These are phyloP conservation scores for Scelioninae gen. 2 DNA, from an alignment of 2,888 invertebrate genomes.

Conservation along the genomic window DNA sequence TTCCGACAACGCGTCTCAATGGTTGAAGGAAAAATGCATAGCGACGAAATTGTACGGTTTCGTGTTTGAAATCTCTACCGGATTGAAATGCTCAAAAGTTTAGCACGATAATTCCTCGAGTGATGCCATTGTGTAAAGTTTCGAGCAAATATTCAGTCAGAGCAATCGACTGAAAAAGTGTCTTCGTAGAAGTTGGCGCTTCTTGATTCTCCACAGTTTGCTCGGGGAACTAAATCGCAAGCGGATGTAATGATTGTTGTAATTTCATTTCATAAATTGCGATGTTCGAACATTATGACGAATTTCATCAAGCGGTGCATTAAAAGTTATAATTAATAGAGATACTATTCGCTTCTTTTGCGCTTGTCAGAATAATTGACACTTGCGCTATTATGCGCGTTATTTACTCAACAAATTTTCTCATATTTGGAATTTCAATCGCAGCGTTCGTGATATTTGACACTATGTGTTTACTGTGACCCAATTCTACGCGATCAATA, in stretches of 20 bases:
- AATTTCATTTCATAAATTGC: slow-evolving; percentile 39
- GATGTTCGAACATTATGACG: slow-evolving; percentile 12
- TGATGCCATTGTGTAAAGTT: slow-evolving; percentile 52
- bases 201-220: slow-evolving; percentile 28
- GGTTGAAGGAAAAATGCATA: slow-evolving; percentile 31
- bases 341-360: slow-evolving; percentile 8
- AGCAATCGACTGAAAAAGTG: slow-evolving; percentile 50
- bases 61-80: slow-evolving; percentile 43
- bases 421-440: slow-evolving; percentile 30
- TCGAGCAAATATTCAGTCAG: slow-evolving; percentile 40
- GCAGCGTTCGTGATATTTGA: slow-evolving; percentile 25
- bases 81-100: slow-evolving; percentile 45
- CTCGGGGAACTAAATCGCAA: slow-evolving; percentile 31
- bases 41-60: slow-evolving; percentile 42
- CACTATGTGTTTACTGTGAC: slow-evolving; percentile 23
- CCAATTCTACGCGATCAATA: slow-evolving; percentile 34
- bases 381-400: slow-evolving; percentile 21
- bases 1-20: slow-evolving; percentile 5
- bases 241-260: slow-evolving; percentile 50
- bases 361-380: slow-evolving; percentile 16
- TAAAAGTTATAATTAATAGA: slow-evolving; percentile 34
- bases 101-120: slow-evolving; percentile 45
- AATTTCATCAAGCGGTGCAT: slow-evolving; percentile 10
- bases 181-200: slow-evolving; percentile 35
- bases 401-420: slow-evolving; percentile 25